Conservation (phyloP, 2,113 vertebrate species). For the Puffinus mauretanicus region DNA sequence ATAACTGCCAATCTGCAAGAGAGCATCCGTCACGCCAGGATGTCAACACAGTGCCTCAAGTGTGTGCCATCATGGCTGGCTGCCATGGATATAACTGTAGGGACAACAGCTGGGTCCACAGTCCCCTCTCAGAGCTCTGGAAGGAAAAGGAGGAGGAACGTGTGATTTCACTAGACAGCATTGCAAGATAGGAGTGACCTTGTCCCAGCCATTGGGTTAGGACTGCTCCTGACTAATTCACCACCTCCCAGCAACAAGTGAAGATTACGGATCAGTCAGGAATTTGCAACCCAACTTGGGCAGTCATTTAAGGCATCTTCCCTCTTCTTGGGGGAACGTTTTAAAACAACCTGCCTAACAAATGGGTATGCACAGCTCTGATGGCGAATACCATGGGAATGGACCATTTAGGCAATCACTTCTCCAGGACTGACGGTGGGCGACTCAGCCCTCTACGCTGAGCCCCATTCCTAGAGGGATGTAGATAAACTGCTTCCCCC, state of each 20-base stretch:
- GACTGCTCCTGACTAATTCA: background rate
- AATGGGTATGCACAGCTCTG: background rate
- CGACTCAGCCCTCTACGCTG: fast-evolving
- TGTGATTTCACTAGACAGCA: background rate
- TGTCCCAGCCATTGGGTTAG: background rate
- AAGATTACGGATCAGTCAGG: background rate
- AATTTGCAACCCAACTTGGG: background rate
- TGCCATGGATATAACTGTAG: background rate
- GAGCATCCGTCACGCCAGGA: background rate
- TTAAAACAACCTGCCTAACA: background rate
- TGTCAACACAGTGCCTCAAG: background rate
- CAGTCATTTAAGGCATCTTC: background rate
- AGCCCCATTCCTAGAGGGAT: background rate
- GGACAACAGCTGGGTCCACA: background rate
- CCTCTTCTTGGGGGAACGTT: background rate
- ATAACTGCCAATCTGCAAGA: background rate
- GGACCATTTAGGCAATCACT: background rate
- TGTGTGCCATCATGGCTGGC: background rate
- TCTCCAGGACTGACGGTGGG: background rate
- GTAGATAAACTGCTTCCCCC: background rate
- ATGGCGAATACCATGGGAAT: background rate
- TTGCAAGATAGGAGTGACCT: background rate
- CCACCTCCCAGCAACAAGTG: background rate
- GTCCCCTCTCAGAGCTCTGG: background rate
- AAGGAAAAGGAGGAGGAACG: background rate